Conservation (phyloP, 2,113 vertebrate species). For the Procavia capensis region DNA sequence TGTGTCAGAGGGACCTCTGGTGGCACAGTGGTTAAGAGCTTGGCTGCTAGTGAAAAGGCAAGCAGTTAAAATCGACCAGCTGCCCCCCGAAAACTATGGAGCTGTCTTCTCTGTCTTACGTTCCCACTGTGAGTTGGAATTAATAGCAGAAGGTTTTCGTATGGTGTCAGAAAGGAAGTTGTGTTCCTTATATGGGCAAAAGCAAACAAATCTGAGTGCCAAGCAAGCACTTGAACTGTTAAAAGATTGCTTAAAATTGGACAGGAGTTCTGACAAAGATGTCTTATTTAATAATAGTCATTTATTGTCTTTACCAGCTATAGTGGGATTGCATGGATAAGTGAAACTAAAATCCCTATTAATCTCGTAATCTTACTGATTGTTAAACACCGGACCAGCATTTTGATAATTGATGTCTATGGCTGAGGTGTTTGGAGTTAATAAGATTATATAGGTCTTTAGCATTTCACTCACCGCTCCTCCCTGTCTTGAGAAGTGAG, state of each 20-base stretch:
- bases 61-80: too few species aligned
- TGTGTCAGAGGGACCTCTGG: neutral
- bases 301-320: neutral
- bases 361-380: neutral
- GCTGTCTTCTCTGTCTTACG: too few species aligned
- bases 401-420: neutral
- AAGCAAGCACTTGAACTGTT: neutral
- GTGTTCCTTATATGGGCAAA: neutral
- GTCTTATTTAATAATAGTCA: neutral
- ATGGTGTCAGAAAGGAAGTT: conserved; percentile 28
- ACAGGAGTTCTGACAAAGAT: neutral
- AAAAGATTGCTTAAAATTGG: neutral
- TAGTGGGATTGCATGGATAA: neutral
- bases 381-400: neutral
- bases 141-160: neutral
- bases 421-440: neutral
- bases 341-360: neutral
- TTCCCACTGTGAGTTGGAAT: too few species aligned
- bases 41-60: too few species aligned
- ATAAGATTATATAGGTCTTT: neutral
- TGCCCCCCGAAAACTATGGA: too few species aligned
- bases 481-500: neutral
- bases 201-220: neutral
- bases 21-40: too few species aligned
- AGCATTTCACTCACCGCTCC: neutral